A percentile compares a stretch with the other conserved stretches of the same genome.
Conservation (phyloP, 1,140 invertebrate genomes). For the Pseudomyrmex sp. region DNA sequence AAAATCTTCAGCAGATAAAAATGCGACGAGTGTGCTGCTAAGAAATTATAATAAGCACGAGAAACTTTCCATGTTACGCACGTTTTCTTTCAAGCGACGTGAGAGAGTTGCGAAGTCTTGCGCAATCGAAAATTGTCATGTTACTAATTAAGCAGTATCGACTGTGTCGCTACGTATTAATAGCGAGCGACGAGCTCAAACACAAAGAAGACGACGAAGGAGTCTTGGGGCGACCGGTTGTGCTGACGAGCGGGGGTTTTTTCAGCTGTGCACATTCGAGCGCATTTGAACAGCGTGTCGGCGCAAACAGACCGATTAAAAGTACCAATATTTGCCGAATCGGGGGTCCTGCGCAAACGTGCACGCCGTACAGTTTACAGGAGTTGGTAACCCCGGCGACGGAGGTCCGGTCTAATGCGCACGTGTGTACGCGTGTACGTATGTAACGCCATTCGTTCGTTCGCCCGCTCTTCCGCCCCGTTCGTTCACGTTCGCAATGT, state of each 20-base stretch:
- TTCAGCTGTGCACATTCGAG: conserved; percentile 70
- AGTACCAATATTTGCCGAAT: conserved; percentile 80
- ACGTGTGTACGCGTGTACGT: conserved; percentile 16
- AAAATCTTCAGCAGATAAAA: too few relatives aligned
- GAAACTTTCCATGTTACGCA: conserved; percentile 6
- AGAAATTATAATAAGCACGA: background rate
- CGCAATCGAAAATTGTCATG: conserved; percentile 19
- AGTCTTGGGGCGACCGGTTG: background rate
- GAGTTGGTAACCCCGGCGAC: conserved; percentile 41
- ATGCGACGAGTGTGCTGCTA: too few relatives aligned
- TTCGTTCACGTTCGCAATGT: conserved; percentile 53
- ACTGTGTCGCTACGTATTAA: background rate
- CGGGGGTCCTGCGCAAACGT: conserved; percentile 63
- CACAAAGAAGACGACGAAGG: background rate
- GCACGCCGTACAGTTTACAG: conserved; percentile 50
- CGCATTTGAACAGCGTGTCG: conserved; percentile 60
- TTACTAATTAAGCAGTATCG: conserved; percentile 29
- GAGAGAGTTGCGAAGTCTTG: background rate
- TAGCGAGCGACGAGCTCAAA: background rate
- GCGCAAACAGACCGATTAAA: conserved; percentile 78
- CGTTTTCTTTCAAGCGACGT: background rate
- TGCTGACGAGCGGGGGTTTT: conserved; percentile 61
- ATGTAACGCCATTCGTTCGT: background rate
- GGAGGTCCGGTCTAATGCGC: conserved; percentile 42
- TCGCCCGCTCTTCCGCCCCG: background rate